Evolutionary conservation across 2,113 vertebrate species (phyloP).

Genomic region (Albula goreensis): DNA sequence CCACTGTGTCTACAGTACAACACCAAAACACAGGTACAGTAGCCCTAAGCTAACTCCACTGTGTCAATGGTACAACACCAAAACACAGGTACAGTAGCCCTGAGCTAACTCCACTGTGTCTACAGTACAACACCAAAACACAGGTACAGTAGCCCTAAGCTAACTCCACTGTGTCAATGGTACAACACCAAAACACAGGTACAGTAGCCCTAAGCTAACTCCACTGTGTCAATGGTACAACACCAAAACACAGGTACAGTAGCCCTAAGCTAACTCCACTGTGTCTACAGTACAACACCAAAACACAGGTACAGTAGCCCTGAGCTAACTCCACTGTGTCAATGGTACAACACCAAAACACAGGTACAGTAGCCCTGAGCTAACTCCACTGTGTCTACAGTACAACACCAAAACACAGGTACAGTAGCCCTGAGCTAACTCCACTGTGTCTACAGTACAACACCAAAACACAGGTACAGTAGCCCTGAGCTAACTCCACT

Average conservation of each 20-base stretch:
- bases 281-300: slow-evolving; percentile 72
- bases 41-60: too few relatives aligned
- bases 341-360: background rate
- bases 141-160: background rate
- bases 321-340: background rate
- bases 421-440: background rate
- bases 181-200: background rate
- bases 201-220: background rate
- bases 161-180: too few relatives aligned
- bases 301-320: slow-evolving; percentile 66
- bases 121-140: too few relatives aligned
- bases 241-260: too few relatives aligned
- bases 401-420: background rate
- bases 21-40: too few relatives aligned
- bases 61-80: background rate
- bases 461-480: background rate
- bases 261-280: too few relatives aligned
- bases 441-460: background rate
- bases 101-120: background rate
- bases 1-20: too few relatives aligned
- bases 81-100: slow-evolving; percentile 13
- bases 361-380: background rate
- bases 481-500: too few relatives aligned
- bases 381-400: background rate
- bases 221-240: too few relatives aligned